Conservation (phyloP, 2,113 vertebrate species). For the Phrynocephalus versicolor region DNA sequence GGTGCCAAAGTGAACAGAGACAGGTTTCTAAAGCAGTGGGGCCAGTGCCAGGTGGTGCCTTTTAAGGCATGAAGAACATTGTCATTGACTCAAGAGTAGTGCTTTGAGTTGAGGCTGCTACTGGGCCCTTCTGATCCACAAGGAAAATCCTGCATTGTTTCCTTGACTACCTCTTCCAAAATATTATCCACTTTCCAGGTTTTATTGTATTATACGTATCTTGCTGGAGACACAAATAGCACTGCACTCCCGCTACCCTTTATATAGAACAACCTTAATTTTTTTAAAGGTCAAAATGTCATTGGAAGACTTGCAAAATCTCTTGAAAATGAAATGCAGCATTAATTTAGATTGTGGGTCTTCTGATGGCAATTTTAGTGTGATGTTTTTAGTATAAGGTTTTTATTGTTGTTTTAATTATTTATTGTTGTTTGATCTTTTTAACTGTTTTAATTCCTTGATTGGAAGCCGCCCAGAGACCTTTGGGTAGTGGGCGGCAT, state of each 20-base stretch:
- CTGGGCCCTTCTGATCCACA: conserved; percentile 7
- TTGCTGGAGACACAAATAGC: not conserved
- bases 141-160: not conserved
- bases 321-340: not conserved
- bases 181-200: not conserved
- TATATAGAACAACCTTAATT: conserved; percentile 17
- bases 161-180: not conserved
- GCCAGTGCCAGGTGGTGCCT: too few species aligned
- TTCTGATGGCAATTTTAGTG: too few species aligned
- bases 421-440: too few species aligned
- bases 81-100: not conserved
- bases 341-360: too few species aligned
- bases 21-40: not conserved
- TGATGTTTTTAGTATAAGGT: too few species aligned
- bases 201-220: not conserved
- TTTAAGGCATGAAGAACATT: not conserved
- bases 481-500: too few species aligned
- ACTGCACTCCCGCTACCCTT: not conserved
- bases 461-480: too few species aligned
- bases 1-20: too few species aligned
- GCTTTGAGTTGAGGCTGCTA: not conserved
- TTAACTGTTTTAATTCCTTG: too few species aligned
- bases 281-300: conserved; percentile 36
- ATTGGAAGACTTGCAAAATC: conserved; percentile 26
- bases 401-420: too few species aligned